Percentiles rank a stretch among this genome's conserved stretches.
phyloP scores from a whole-genome alignment of 2,797 vertebrate genomes.

The Liparis tanakae region DNA sequence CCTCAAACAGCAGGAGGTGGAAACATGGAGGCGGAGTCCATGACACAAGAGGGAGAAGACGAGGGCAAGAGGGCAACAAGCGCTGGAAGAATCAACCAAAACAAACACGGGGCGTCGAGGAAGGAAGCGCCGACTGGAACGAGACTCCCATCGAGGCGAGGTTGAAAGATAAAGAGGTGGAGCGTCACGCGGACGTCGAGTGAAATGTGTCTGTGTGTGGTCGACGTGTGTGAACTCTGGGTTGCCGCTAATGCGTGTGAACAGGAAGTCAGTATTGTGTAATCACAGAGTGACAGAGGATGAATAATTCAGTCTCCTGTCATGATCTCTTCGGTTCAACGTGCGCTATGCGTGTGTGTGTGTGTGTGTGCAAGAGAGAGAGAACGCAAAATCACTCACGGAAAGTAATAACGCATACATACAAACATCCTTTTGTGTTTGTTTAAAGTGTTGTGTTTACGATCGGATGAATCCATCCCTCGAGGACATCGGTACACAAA shows the following conservation, averaged over 20 bases:
- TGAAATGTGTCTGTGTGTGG: conserved; percentile 23
- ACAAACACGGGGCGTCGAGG: conserved; percentile 30
- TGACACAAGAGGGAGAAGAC: conserved; percentile 35
- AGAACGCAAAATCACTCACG: not conserved
- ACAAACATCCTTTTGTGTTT: conserved; percentile 37
- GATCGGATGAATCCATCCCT: conserved; percentile 38
- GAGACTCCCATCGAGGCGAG: not conserved
- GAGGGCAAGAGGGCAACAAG: conserved; percentile 46
- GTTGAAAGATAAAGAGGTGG: conserved; percentile 23
- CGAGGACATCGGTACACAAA: conserved; percentile 18
- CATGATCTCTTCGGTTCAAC: conserved; percentile 54
- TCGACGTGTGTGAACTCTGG: conserved; percentile 53
- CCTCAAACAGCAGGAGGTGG: conserved; percentile 32
- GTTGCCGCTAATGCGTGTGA: conserved; percentile 54
- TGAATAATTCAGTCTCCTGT: conserved; percentile 71
- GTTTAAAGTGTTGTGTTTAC: conserved; percentile 46
- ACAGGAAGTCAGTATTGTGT: conserved; percentile 47
- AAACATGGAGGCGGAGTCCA: conserved; percentile 30
- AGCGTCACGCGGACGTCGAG: conserved; percentile 18
- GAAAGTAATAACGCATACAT: conserved; percentile 27
- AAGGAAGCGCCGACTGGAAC: conserved; percentile 27
- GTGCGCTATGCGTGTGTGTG: conserved; percentile 2
- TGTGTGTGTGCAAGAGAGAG: not conserved
- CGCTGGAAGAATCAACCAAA: conserved; percentile 19
- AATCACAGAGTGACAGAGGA: conserved; percentile 53